Evolutionary conservation across 2,888 invertebrate genomes (phyloP).

Genomic region (Polymixis flavicincta): DNA sequence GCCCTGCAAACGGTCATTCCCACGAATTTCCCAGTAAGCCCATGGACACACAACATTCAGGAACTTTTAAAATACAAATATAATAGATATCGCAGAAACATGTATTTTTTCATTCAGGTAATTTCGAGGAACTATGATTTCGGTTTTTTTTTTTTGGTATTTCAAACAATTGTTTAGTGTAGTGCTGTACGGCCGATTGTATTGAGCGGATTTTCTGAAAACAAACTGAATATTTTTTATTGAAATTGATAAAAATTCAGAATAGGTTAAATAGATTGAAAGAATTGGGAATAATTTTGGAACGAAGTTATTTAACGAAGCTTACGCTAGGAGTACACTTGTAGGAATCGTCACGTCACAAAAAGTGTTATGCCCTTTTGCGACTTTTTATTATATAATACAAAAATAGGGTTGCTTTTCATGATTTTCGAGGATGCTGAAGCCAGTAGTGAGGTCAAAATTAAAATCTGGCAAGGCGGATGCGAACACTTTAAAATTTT

Average conservation of each 20-base stretch:
- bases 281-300: too few species aligned
- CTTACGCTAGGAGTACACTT: too few species aligned
- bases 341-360: too few species aligned
- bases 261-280: too few species aligned
- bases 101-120: slow-evolving; percentile 23
- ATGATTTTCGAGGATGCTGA: too few species aligned
- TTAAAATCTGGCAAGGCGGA: too few species aligned
- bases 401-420: too few species aligned
- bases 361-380: too few species aligned
- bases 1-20: slow-evolving; percentile 66
- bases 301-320: too few species aligned
- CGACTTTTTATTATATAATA: too few species aligned
- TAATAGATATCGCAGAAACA: slow-evolving; percentile 21
- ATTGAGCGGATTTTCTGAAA: slow-evolving; percentile 10
- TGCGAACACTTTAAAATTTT: too few species aligned
- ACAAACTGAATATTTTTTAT: background rate
- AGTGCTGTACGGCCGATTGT: background rate
- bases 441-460: too few species aligned
- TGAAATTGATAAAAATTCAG: background rate
- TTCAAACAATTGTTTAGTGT: slow-evolving; percentile 1
- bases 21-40: slow-evolving; percentile 66
- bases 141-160: slow-evolving; percentile 10
- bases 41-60: slow-evolving; percentile 19
- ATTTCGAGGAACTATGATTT: slow-evolving; percentile 16
- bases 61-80: slow-evolving; percentile 34